Evolutionary conservation across 2,888 invertebrate species (phyloP).

Genomic region (Amiota mariae): DNA sequence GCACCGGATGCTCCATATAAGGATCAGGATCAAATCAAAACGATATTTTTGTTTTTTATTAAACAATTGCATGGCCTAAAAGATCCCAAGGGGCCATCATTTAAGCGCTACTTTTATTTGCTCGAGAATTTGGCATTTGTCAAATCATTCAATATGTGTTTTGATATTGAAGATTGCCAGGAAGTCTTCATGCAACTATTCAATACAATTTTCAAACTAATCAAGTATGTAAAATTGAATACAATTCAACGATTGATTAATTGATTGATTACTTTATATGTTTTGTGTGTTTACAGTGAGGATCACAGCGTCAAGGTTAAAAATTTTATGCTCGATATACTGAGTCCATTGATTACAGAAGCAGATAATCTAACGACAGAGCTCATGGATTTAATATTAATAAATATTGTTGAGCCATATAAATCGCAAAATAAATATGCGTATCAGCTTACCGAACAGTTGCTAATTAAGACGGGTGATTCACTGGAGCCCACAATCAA

Average conservation of each 20-base stretch:
- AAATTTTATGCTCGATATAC: conserved; percentile 96
- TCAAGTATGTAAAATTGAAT: conserved; percentile 82
- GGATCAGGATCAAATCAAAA: conserved; percentile 92
- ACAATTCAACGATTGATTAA: conserved; percentile 2
- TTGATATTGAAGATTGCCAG: conserved; percentile 97
- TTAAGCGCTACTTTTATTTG: conserved; percentile 97
- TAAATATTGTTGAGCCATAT: conserved; percentile 94
- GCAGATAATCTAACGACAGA: conserved; percentile 96
- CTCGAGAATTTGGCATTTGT: conserved; percentile 97
- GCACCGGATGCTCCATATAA: conserved; percentile 99
- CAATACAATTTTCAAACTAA: conserved; percentile 94
- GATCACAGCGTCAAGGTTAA: conserved; percentile 97
- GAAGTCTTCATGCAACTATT: conserved; percentile 96
- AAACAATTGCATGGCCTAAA: conserved; percentile 93
- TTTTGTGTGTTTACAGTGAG: conserved; percentile 79
- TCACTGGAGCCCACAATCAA: conserved; percentile 96
- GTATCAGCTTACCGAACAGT: conserved; percentile 91
- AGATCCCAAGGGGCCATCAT: conserved; percentile 97
- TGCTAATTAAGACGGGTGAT: conserved; percentile 92
- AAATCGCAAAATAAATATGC: conserved; percentile 93
- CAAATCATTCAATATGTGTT: conserved; percentile 99
- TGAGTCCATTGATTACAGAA: conserved; percentile 94
- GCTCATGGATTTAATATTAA: conserved; percentile 92
- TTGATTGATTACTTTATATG: conserved; percentile 9
- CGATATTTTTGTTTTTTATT: conserved; percentile 94